These are phyloP conservation scores for Scotopteryx bipunctaria DNA, from an alignment of 2,888 invertebrate species.

Conservation along the genomic window DNA sequence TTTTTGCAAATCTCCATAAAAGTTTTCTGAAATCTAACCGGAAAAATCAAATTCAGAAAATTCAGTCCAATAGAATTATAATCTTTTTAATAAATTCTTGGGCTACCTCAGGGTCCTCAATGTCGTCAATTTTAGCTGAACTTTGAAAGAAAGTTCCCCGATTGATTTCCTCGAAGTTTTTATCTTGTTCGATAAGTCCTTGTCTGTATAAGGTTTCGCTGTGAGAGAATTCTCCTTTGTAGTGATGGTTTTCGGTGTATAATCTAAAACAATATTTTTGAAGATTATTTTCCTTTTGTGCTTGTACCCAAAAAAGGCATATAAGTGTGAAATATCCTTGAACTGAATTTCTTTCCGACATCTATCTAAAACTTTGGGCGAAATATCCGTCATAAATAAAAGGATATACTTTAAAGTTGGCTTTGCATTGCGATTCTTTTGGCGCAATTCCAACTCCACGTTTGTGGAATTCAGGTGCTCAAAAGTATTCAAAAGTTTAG, in stretches of 20 bases:
- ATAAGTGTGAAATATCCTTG: not conserved
- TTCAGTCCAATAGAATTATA: conserved; percentile 21
- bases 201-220: conserved; percentile 61
- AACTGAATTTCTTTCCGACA: not conserved
- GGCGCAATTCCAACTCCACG: conserved; percentile 19
- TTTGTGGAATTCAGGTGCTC: conserved; percentile 20
- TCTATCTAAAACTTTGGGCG: not conserved
- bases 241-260: conserved; percentile 58
- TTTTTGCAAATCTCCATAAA: conserved; percentile 55
- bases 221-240: conserved; percentile 54
- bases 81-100: conserved; percentile 24
- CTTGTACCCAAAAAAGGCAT: not conserved
- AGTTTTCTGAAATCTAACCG: conserved; percentile 60
- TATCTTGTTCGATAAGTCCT: conserved; percentile 55
- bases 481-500: conserved; percentile 12
- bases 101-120: conserved; percentile 63
- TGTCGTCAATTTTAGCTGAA: conserved; percentile 61
- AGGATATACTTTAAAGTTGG: conserved; percentile 12
- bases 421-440: conserved; percentile 15
- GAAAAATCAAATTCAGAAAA: conserved; percentile 13
- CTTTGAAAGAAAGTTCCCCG: conserved; percentile 64
- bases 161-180: conserved; percentile 62
- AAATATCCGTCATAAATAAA: conserved; percentile 9
- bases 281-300: not conserved
- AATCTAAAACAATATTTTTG: conserved; percentile 44